Evolutionary conservation across 37 sponge, comb jelly and placozoan genomes (phyloP).

Genomic region (Axinella damicornis): DNA sequence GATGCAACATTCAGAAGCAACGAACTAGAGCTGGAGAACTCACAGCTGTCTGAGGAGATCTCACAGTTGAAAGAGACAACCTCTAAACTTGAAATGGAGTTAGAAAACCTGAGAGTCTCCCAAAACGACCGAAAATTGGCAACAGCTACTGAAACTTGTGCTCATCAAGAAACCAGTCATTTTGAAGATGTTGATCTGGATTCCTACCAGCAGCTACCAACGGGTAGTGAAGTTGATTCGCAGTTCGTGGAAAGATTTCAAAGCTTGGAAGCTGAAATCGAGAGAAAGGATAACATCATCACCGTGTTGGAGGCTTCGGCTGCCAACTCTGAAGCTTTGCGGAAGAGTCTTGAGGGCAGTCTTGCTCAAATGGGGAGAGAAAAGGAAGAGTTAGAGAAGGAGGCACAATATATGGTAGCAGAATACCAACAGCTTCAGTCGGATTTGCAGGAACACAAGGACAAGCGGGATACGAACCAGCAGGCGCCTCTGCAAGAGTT

Average conservation of each 20-base stretch:
- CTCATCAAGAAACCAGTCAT: not conserved
- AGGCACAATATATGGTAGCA: not conserved
- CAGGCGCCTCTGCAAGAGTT: not conserved
- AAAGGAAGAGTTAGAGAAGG: not conserved
- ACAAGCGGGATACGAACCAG: not conserved
- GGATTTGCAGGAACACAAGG: not conserved
- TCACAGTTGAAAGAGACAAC: too few species aligned
- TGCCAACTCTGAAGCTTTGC: not conserved
- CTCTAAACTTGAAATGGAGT: too few species aligned
- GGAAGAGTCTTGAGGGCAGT: not conserved
- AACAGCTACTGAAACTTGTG: not conserved
- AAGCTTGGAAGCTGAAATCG: not conserved
- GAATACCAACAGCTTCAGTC: not conserved
- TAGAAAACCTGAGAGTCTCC: not conserved
- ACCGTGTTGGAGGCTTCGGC: not conserved
- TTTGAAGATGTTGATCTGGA: too few species aligned
- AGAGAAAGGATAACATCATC: not conserved
- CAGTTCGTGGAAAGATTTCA: not conserved
- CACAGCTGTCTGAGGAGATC: not conserved
- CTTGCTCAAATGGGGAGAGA: not conserved
- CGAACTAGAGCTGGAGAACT: conserved; percentile 11
- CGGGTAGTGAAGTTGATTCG: too few species aligned
- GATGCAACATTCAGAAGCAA: not conserved
- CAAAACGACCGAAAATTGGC: not conserved
- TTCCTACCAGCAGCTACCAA: too few species aligned